Evolutionary conservation across 1,140 invertebrate species (phyloP), one percentile per base, ranked within the genome.

Genomic region (Nixonia krombeini): DNA sequence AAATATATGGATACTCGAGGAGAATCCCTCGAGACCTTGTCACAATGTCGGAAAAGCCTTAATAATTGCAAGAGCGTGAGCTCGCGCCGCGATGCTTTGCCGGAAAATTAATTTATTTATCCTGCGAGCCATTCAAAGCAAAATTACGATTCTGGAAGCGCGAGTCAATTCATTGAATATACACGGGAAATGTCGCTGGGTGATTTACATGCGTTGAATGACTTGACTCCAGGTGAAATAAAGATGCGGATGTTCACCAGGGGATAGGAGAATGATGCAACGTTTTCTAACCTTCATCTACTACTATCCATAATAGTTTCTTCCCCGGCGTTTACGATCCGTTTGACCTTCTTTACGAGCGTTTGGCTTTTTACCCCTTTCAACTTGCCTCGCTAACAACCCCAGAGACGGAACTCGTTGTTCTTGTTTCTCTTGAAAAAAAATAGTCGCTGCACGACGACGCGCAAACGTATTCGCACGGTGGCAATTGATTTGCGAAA

Each of bases 341-440:
- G 64, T 75, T 76, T 74, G 72, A 77, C 70, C 69, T 74, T 77
- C 58, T 79, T 81, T 77, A 79, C 73, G 78, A 80, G 53, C 74
- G 53, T 78, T 79, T 74, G 70, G 58, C 74, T 78, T 74, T 68
- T 75, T 74, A 75, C 73, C 62, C 69, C 57, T 71, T 71, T 67
- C 63, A 59, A 63, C 70, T 71, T 52, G 53, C 72, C 67, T 73
- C 62, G 53, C 57, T 77, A 75, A 80, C 67, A 70, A 75, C 70
- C 59, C 63, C 63, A 70, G 52, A 46, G 68, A 64, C 67, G 57
- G 26, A 45, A 52, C 45, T 63, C 56, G 55, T 50, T 63, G 53
- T 58, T 37, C 57, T 47, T 31, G 53, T 63, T 58, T 58, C 49
- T 63, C 47, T 58, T 46, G 40, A 18, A 12, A 44, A 49, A 52